Percentiles rank a stretch among this genome's conserved stretches.
Conservation (phyloP, 2,888 invertebrate genomes). For the Trichogramma dendrolimi region DNA sequence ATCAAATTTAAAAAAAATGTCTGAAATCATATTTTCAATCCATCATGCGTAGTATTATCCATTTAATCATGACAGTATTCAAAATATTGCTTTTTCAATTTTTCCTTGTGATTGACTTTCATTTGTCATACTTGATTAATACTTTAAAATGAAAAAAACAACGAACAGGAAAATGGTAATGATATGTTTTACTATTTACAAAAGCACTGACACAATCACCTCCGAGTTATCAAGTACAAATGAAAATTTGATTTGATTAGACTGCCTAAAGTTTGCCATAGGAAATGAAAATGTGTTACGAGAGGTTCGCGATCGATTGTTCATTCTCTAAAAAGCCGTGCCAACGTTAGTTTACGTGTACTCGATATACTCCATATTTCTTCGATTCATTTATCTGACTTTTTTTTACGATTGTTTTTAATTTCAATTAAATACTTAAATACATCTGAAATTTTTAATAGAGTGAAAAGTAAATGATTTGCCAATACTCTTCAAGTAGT, state of each 20-base stretch:
- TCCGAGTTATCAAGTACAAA: constrained; percentile 13
- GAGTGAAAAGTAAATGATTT: constrained; percentile 14
- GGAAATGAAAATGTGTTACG: constrained; percentile 35
- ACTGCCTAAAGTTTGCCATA: constrained; percentile 47
- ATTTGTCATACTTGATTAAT: not conserved
- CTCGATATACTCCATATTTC: not conserved
- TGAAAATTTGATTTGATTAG: constrained; percentile 42
- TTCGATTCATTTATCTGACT: not conserved
- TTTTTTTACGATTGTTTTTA: constrained; percentile 9
- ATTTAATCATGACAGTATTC: too few species aligned
- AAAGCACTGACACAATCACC: too few species aligned
- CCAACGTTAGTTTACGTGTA: constrained; percentile 37
- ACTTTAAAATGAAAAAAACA: not conserved
- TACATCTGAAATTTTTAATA: constrained; percentile 14
- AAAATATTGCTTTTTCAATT: too few species aligned
- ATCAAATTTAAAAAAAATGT: too few species aligned
- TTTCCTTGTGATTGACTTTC: too few species aligned
- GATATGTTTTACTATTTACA: not conserved
- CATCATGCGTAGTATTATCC: too few species aligned
- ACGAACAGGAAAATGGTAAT: not conserved
- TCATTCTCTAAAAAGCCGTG: constrained; percentile 36
- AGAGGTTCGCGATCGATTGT: constrained; percentile 34
- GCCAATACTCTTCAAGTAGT: constrained; percentile 37
- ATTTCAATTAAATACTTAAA: constrained; percentile 7
- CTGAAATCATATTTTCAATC: too few species aligned